Base-by-base conservation (phyloP, 1,140 invertebrate species). In the Nymphalis io region DNA sequence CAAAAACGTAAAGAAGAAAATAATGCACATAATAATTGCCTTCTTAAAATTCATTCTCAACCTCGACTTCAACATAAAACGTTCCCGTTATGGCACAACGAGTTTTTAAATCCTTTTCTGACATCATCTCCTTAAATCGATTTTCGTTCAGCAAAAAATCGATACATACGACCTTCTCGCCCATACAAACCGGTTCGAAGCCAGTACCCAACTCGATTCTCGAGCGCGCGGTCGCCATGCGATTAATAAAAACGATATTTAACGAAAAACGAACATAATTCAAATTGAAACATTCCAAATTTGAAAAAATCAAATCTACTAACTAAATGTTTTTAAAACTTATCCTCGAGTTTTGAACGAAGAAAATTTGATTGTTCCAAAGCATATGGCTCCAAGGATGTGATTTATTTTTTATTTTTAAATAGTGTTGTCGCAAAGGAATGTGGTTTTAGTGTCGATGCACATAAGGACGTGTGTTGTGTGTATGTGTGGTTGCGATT, bases 211-310 rank as follows among this genome's bases (percentile, higher is more conserved):
- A 79, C 68, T 71, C 75, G 85, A 81, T 75, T 39, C 68, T 59
- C 73, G 76, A 79, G 73, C 80, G 87, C 76, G 85, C 82, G 84
- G 87, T 78, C 86, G 88, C 86, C 74, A 90, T 90, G 88, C 79
- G 74, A 81, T 70, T 67, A 21, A 65, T 40, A 71, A 76, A 79
- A 88, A 85, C 84, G 82, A 87, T 79, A 73, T 59, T 78, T 72
- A 81, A 82, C 80, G 79, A 79, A 80, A 55, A 85, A 84, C 85
- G 85, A 89, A 64, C 16, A 51, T 18, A 65, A 66, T 70, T 66
- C 48, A 60, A 73, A 67, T 69, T 68, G 33, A 48, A 66, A 63
- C 13, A 55, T 55, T n/a, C 21, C 3, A 1, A 15, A n/a, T 55
- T 55, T 51, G 18, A 16, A 48, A 48, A 51, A 20, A 20, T 11